Base-by-base conservation (phyloP, 2,888 invertebrate genomes). In the Orgyia antiqua region DNA sequence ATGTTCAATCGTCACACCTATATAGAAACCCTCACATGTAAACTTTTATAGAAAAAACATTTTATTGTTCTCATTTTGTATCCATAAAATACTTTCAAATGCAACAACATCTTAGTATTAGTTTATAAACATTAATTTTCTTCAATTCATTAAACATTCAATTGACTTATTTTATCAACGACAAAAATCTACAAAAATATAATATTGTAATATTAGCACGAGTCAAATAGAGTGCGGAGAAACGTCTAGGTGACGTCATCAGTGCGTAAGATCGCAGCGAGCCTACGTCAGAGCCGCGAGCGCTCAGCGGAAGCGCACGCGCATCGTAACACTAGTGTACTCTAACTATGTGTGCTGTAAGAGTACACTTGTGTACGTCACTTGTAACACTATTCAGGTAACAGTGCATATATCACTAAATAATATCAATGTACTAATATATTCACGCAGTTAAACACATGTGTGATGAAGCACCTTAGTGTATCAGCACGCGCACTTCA, bases 151-250 rank as follows among this genome's bases (percentile, higher is more conserved):
- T 83, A 80, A 84, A 80, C 80, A 80, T 83, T 79, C 82, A 84
- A 84, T 84, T 84, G 84, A 84, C 84, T 80, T 79, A 79, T 74
- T 72, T 4, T 80, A 82, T 79, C 80, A 84, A 84, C 82, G 83
- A 82, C 79, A 83, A 83, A 80, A 77, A 73, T 67, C 84, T 84
- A 84, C 82, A 84, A 84, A 84, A 83, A 84, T 84, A 84, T 83
- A 23, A 23, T 23, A 79, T 78, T 70, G 71, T 78, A 82, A 82
- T 70, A 78, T 72, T 75, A 79, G 82, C 83, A 76, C 79, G 76
- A 78, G 75, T 80, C 68, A 70, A 70, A 61, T 63, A 71, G 65
- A 60, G 68, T 67, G 21, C 21, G 64, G 35, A 61, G 62, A 4
- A 15, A 59, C 61, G 68, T 67, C 65, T 51, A 31, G 51, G 30